Base-by-base conservation (phyloP, 2,888 invertebrate genomes). In the Arrhopalites spinosus region DNA sequence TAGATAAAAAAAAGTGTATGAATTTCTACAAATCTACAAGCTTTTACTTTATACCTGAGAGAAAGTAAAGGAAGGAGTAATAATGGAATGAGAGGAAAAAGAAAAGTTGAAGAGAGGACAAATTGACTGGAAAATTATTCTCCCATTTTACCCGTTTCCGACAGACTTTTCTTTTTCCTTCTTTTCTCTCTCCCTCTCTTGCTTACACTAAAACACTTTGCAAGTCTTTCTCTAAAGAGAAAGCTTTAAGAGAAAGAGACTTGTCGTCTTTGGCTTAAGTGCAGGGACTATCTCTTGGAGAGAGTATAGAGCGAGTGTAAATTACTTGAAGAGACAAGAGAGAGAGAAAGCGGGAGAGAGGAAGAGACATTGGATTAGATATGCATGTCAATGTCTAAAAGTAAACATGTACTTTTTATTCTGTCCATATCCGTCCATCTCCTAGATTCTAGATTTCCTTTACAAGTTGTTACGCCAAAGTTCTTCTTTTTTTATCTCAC, bases 91-190 rank as follows among this genome's bases (percentile, higher is more conserved):
- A 59, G 27, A 11, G 20, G 20, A 75, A 13, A 25, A 7, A 67
- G 45, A 43, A 67, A 69, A 43, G 69, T 30, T 56, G 36, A 66
- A 68, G 67, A 45, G 11, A 36, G 66, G 43, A 50, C 70, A 78
- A 78, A 78, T 78, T 78, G 78, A 78, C 72, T 78, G 74, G 76
- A 76, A 78, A 78, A 78, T 78, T 78, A 78, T 78, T 76, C 74
- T 45, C 73, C 76, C 74, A 76, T 76, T 78, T 76, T 72, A 45
- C 73, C 76, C 74, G 74, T 76, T 76, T 75, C 69, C 68, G 45
- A 36, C 53, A 66, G 29, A 27, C n/a, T 53, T 43, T 59, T 36
- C 66, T 23, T 66, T 20, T 66, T 36, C 23, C 43, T 66, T 43
- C 43, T 43, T 27, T 13, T 8, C 59, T 59, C 53, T 53, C 53